phyloP scores from a whole-genome alignment of 2,113 vertebrate species.

The Podocnemis expansa region DNA sequence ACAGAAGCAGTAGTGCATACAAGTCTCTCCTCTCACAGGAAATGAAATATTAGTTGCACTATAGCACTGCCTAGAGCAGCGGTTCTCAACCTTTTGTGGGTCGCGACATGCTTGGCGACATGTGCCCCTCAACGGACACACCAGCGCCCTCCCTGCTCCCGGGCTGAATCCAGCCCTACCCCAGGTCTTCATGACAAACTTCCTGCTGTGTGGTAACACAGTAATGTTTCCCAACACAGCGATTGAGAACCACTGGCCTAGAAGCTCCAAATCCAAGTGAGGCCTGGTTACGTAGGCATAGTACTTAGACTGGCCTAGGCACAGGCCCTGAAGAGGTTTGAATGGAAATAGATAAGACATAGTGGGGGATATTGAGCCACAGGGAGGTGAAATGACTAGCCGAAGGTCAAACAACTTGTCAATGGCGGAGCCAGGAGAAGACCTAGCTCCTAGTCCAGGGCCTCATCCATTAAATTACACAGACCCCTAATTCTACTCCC shows the following conservation, averaged over 20 bases:
- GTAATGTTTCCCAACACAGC: no score
- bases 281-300: not conserved
- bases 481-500: not conserved
- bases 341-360: not conserved
- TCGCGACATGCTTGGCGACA: no score
- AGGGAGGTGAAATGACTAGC: not conserved
- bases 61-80: not conserved
- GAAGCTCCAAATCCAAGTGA: not conserved
- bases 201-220: no score
- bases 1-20: not conserved
- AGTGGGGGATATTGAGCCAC: not conserved
- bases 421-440: not conserved
- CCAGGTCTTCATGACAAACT: no score
- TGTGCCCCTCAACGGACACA: no score
- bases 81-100: no score
- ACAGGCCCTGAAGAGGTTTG: no score
- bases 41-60: accelerated
- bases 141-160: no score
- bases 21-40: not conserved
- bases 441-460: not conserved
- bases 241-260: no score
- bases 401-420: accelerated
- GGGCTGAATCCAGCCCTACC: no score
- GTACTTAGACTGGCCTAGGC: not conserved
- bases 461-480: not conserved